These are phyloP conservation scores for Lemur catta DNA, from an alignment of 2,797 vertebrate species.

Conservation along the genomic window DNA sequence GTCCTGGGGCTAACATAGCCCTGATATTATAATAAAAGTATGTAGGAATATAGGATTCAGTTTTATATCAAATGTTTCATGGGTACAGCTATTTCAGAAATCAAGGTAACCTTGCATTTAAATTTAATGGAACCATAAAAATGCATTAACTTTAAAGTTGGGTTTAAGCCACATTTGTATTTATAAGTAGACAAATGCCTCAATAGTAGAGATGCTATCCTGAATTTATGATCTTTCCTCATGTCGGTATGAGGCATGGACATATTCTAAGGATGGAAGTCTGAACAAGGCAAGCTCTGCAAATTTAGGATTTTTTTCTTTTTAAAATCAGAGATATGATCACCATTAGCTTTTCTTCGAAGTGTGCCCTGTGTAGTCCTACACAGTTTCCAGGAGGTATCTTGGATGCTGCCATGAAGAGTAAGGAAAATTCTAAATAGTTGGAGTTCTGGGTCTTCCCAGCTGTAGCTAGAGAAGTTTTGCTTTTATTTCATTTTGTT, in stretches of 20 bases:
- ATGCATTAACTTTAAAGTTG: background rate
- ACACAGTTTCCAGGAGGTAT: background rate
- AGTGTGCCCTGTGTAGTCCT: background rate
- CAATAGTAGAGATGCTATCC: background rate
- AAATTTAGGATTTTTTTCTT: background rate
- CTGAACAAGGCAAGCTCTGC: background rate
- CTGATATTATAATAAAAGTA: constrained; percentile 6
- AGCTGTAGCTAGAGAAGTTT: background rate
- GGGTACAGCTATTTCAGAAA: constrained; percentile 11
- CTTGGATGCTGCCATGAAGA: background rate
- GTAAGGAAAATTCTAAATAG: background rate
- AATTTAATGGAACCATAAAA: background rate
- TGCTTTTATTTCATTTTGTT: background rate
- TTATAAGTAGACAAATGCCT: background rate
- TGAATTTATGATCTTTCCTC: background rate
- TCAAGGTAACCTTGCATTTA: background rate
- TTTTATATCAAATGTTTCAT: background rate
- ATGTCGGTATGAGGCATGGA: background rate
- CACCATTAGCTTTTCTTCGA: background rate
- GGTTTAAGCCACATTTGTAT: background rate
- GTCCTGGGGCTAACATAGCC: background rate
- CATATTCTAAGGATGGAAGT: background rate
- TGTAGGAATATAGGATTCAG: background rate
- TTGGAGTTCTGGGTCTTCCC: background rate
- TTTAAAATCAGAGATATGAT: background rate